Evolutionary conservation across 2,888 invertebrate species (phyloP), one percentile per base, ranked within the genome.

Genomic region (Asteroscopus sphinx): DNA sequence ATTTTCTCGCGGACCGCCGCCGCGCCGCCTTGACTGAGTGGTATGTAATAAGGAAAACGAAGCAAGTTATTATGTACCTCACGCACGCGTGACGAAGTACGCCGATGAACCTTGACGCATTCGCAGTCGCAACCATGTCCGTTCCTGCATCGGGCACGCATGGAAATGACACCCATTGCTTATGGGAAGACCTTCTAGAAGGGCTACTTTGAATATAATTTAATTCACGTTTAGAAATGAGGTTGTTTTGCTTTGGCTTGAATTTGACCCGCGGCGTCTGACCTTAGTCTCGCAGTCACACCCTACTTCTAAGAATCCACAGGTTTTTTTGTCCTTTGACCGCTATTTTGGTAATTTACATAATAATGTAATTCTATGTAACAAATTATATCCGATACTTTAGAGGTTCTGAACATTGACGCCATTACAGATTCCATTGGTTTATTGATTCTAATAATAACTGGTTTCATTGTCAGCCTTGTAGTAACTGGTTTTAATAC

Each of bases 31-130:
- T 76, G 74, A 35, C 30, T 37, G 30, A 37, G 45, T 49, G 49
- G 49, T 62, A n/a, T n/a, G n/a, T n/a, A 68, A 62, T 53, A 57
- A 72, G 76, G 76, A 76, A 76, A 75, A 75, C 48, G 5, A 39
- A 21, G 36, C 52, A 60, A 44, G 44, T 77, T 72, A 56, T 51
- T 66, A 76, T 76, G 59, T 51, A 49, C 30, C 55, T 46, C 78
- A 68, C 68, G 64, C 56, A 53, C 60, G 49, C 58, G 45, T 68
- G 56, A 66, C 68, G 73, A 57, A 37, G 46, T 37, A 51, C 52
- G 54, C 17, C 51, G 25, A 30, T 49, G 52, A 71, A 55, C 77
- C 68, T 77, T 77, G 77, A 53, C 42, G 58, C 46, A 36, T 56
- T 52, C 41, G 58, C 61, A 77, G 42, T 54, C 62, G 64, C 57